Evolutionary conservation across 2,797 vertebrate species (phyloP), one percentile per base, ranked within the genome.

Genomic region (Pipistrellus kuhlii): DNA sequence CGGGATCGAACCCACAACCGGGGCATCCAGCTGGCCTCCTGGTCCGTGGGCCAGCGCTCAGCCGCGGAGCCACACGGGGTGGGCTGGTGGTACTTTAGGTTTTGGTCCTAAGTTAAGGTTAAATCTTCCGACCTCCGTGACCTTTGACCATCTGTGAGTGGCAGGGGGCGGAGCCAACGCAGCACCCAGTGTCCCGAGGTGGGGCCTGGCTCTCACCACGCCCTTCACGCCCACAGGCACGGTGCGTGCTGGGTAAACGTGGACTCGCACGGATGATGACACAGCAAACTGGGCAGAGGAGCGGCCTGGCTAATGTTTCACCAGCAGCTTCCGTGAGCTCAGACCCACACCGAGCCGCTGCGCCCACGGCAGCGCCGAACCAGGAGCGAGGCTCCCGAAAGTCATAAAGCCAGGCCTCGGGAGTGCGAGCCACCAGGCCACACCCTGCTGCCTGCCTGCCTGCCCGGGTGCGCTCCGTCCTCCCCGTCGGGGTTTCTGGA

Each of bases 131-230:
- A 23, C 35, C 64, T 25, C 11, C 48, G 8, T 3, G 32, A 32
- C 46, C 12, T 13, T 21, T n/a, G 82, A 21, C 41, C 2, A 3
- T 20, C 62, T 20, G 17, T 38, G 38, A 78, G 41, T 0, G 32
- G 32, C 10, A 1, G 30, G 25, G 38, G n/a, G 5, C n/a, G 3
- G 48, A 55, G 75, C n/a, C 48, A 9, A 8, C n/a, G 6, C 20
- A 12, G 1, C n/a, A 25, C 12, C n/a, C 0, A 32, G 10, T 2
- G 0, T 48, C 46, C 46, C 0, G 5, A 13, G 73, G 10, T 4
- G 30, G 7, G 48, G n/a, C 21, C 46, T 7, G 2, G 30, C 18
- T 12, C 21, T 1, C 21, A 1, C 57, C 10, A 0, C 4, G 12
- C 30, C 23, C 30, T 27, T 30, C 10, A 13, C 25, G 53, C 51